Evolutionary conservation across 2,113 vertebrate species (phyloP).

Genomic region (Hippoglossus stenolepis): DNA sequence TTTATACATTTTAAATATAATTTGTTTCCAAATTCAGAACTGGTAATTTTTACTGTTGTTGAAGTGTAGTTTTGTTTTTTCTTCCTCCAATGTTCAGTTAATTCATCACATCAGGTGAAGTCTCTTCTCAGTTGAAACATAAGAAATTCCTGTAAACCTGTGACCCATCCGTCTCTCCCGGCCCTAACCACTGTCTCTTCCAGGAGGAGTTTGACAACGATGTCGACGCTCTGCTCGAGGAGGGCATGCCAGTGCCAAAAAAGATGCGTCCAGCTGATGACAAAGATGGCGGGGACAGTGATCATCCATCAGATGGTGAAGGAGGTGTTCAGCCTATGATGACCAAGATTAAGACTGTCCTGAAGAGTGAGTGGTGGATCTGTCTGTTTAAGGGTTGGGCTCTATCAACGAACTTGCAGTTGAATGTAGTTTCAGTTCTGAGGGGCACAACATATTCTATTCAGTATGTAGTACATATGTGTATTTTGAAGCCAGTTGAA

Average conservation of each 20-base stretch:
- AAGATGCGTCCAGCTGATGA: conserved; percentile 92
- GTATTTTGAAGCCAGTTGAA: too few species aligned
- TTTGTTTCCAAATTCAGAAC: background rate
- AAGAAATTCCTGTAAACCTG: background rate
- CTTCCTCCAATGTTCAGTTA: background rate
- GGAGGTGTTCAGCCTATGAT: conserved; percentile 97
- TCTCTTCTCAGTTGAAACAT: background rate
- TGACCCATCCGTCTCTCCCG: conserved; percentile 31
- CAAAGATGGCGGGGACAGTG: conserved; percentile 90
- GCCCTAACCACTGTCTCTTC: conserved; percentile 81
- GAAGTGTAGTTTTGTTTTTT: background rate
- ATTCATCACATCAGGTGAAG: background rate
- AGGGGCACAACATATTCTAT: too few species aligned
- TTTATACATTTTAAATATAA: too few species aligned
- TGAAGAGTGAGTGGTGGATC: conserved; percentile 92
- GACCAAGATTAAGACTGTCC: conserved; percentile 99
- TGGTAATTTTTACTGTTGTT: background rate
- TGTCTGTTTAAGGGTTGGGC: background rate
- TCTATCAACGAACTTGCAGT: background rate
- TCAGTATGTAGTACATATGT: background rate
- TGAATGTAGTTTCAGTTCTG: background rate
- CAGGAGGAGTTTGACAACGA: conserved; percentile 99
- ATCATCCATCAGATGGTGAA: conserved; percentile 95
- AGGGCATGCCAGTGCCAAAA: conserved; percentile 95
- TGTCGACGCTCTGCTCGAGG: conserved; percentile 96